These are phyloP conservation scores for Lasiommata megera DNA, from an alignment of 2,888 invertebrate species.

Conservation along the genomic window DNA sequence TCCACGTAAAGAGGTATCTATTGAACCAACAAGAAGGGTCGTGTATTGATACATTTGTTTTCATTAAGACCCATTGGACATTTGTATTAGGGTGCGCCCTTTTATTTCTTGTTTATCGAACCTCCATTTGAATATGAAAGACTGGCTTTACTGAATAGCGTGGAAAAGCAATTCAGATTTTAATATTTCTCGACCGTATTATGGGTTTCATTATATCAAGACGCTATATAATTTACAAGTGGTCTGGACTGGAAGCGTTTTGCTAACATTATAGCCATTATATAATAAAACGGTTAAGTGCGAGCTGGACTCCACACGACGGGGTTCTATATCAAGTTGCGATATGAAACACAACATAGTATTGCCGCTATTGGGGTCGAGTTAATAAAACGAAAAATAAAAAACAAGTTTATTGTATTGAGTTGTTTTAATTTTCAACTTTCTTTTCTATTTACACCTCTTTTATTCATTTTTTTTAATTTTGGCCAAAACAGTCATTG, in stretches of 20 bases:
- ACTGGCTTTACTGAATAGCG: constrained; percentile 18
- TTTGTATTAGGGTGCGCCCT: constrained; percentile 28
- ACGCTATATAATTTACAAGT: not conserved
- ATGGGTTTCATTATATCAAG: constrained; percentile 1
- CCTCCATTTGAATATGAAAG: constrained; percentile 33
- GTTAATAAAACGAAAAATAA: no score
- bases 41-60: constrained; percentile 33
- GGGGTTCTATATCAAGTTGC: no score
- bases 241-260: not conserved
- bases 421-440: no score
- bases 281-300: no score
- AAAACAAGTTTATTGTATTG: no score
- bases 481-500: no score
- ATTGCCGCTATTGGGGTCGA: no score
- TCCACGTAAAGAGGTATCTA: constrained; percentile 21
- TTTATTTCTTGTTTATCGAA: constrained; percentile 24
- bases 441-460: no score
- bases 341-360: no score
- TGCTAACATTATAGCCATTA: no score
- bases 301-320: no score
- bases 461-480: no score
- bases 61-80: constrained; percentile 33
- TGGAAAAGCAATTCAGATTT: constrained; percentile 9
- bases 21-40: constrained; percentile 27
- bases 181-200: not conserved